These are phyloP conservation scores for Piaya cayana DNA, from an alignment of 2,113 vertebrate genomes.

Conservation along the genomic window DNA sequence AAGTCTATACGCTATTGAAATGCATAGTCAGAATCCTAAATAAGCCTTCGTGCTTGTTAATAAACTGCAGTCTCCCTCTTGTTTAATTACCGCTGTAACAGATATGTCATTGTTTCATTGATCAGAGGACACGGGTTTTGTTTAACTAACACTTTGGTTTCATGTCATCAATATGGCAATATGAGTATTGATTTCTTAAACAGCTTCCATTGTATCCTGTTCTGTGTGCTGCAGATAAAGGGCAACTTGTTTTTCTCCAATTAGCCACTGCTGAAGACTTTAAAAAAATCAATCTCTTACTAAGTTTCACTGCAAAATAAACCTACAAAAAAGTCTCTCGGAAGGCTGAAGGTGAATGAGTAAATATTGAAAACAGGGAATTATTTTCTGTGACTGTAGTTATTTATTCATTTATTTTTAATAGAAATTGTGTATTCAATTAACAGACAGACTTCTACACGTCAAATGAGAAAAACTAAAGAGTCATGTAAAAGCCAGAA, in stretches of 20 bases:
- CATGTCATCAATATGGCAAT: not conserved
- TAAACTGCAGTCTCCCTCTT: not conserved
- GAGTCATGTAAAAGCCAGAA: conserved; percentile 15
- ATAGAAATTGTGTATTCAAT: not conserved
- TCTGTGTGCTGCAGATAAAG: not conserved
- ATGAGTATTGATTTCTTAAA: not conserved
- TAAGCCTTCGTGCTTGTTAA: not conserved
- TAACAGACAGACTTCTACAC: not conserved
- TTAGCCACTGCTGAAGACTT: not conserved
- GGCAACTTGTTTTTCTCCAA: not conserved
- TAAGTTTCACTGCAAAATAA: not conserved
- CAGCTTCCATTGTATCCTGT: not conserved
- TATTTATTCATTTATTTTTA: not conserved
- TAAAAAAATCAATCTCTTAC: not conserved
- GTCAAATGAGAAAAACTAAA: not conserved
- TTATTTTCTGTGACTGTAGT: not conserved
- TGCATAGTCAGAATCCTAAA: not conserved
- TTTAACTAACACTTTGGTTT: not conserved
- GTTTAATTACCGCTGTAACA: not conserved
- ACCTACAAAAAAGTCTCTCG: not conserved
- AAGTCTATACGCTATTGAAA: not conserved
- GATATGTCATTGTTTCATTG: not conserved
- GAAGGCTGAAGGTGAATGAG: not conserved
- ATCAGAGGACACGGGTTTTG: not conserved
- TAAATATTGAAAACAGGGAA: not conserved